Evolutionary conservation across 2,113 vertebrate genomes (phyloP).

Genomic region (Athene cunicularia): DNA sequence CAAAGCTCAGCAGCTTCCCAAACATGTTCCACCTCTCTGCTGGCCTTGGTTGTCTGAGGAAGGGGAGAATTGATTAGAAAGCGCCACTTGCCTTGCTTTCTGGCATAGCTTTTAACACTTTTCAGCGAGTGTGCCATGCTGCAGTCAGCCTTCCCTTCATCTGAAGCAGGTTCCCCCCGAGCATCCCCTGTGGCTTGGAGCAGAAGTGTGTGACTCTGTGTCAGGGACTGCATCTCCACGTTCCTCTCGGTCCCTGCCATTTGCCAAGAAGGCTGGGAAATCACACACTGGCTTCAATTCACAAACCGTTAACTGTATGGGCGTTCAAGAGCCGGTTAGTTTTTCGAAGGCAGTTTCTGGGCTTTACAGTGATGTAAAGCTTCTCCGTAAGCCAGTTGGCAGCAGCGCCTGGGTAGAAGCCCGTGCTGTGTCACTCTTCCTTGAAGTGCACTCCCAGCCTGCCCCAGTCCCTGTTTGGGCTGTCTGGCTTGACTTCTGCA

Average conservation of each 20-base stretch:
- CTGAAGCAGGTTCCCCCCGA: background rate
- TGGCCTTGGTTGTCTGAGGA: background rate
- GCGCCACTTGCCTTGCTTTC: background rate
- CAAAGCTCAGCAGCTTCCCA: background rate
- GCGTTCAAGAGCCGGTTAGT: background rate
- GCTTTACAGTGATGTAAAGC: constrained; percentile 7
- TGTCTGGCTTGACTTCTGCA: constrained; percentile 33
- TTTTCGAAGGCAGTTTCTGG: constrained; percentile 1
- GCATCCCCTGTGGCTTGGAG: background rate
- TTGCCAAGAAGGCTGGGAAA: background rate
- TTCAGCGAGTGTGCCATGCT: background rate
- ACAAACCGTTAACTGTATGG: background rate
- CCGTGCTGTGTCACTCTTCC: constrained; percentile 42
- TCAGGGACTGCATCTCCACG: background rate
- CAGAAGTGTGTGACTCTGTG: accelerated
- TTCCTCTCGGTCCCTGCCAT: background rate
- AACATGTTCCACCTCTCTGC: background rate
- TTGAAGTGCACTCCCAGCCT: constrained; percentile 21
- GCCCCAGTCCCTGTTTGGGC: background rate
- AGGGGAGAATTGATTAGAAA: background rate
- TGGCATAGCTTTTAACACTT: background rate
- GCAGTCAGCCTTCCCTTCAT: background rate
- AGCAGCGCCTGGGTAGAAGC: background rate
- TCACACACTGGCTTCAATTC: background rate
- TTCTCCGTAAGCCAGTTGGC: constrained; percentile 36